Evolutionary conservation across 2,113 vertebrate genomes (phyloP).

Genomic region (Gobio gobio): DNA sequence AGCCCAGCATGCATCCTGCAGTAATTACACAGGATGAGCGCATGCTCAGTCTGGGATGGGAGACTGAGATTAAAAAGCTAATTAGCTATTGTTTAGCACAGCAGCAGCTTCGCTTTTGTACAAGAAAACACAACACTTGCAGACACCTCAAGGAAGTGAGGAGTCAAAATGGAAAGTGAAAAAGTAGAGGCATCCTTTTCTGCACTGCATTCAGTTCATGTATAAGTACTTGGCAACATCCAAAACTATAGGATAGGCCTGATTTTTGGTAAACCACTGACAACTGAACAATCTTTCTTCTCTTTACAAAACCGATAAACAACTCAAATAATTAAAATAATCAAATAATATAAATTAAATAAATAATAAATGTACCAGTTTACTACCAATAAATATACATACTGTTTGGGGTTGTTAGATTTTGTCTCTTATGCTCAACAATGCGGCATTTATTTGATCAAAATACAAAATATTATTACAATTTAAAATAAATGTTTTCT

Average conservation of each 20-base stretch:
- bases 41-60: slow-evolving; percentile 64
- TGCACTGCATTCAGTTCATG: background rate
- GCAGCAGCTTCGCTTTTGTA: slow-evolving; percentile 64
- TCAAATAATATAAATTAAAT: too few species aligned
- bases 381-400: too few species aligned
- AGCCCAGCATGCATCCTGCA: slow-evolving; percentile 55
- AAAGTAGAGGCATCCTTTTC: background rate
- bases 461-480: too few species aligned
- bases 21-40: slow-evolving; percentile 74
- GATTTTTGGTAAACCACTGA: background rate
- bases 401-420: too few species aligned
- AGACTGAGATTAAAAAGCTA: slow-evolving; percentile 72
- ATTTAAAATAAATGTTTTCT: too few species aligned
- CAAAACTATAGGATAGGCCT: background rate
- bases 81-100: slow-evolving; percentile 72
- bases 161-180: slow-evolving; percentile 49
- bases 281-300: background rate
- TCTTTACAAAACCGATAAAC: too few species aligned
- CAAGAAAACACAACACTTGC: slow-evolving; percentile 22
- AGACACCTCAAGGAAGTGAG: slow-evolving; percentile 51
- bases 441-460: too few species aligned
- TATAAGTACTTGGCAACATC: background rate
- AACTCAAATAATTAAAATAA: too few species aligned
- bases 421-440: too few species aligned
- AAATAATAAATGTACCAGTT: too few species aligned